Base-by-base conservation (phyloP, 2,888 invertebrate genomes). In the Papilio protenor region DNA sequence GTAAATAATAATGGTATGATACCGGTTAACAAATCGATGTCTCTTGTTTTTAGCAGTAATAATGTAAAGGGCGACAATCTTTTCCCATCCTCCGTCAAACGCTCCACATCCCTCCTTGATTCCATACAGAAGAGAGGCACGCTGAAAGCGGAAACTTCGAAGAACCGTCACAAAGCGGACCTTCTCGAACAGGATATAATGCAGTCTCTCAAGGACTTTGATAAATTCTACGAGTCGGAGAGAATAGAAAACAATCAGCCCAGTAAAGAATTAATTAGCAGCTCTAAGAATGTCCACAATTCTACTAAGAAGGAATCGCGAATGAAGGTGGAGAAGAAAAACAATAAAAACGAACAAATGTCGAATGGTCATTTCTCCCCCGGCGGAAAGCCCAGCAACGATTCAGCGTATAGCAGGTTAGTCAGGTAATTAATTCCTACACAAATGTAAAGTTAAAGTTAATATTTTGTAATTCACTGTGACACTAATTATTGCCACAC, bases 381-480 rank as follows among this genome's bases (percentile, higher is more conserved):
- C 18, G 92, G 89, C 81, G 92, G 91, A 75, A 93, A 90, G 85
- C 82, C 85, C 61, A 96, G 91, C 86, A 91, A 91, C 47, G 98
- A 98, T 91, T 98, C 98, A 47, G 98, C 98, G 76, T 98, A 98
- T 92, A 97, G 97, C 96, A 98, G 98, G 98, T 98, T 94, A 95
- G 95, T 92, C 91, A 94, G 94, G 94, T 92, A 93, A 84, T 77
- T 73, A 33, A 40, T 59, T 59, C 57, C 12, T 59, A 59, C 57
- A 23, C 57, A 21, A 59, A 21, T 59, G 57, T 59, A 59, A 23
- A 59, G 21, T 23, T 59, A 23, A 23, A 59, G 23, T 59, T 10
- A n/a, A 55, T 8, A 23, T 52, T 52, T 52, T 59, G 1, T 21
- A 57, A 57, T 57, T 10, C 21, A 23, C 57, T 18, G 8, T 59